These are phyloP conservation scores for Clarias magur DNA, from an alignment of 2,113 vertebrate species.

Conservation along the genomic window DNA sequence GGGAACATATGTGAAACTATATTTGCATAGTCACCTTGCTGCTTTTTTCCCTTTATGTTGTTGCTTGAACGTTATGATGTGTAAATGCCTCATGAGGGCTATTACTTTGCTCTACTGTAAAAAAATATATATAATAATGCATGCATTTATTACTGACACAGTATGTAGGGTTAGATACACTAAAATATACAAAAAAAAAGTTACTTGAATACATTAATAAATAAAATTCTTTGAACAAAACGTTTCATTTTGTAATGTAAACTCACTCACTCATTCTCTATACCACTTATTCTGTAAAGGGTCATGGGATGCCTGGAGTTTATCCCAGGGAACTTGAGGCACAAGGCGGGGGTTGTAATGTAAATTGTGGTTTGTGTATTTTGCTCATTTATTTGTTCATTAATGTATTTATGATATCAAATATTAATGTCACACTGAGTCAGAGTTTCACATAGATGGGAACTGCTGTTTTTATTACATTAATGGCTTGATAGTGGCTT, in stretches of 20 bases:
- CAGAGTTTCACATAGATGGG: not conserved
- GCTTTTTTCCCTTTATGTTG: not conserved
- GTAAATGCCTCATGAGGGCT: slow-evolving; percentile 21
- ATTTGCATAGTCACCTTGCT: slow-evolving; percentile 1
- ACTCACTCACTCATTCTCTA: no score
- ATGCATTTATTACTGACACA: slow-evolving; percentile 10
- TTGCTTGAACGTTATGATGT: not conserved
- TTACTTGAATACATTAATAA: not conserved
- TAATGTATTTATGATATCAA: not conserved
- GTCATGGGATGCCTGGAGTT: no score
- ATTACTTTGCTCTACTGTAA: not conserved
- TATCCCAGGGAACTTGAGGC: no score
- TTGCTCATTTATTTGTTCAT: not conserved
- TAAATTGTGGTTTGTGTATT: not conserved
- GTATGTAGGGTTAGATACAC: not conserved
- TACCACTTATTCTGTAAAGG: no score
- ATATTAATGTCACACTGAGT: not conserved
- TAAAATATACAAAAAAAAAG: not conserved
- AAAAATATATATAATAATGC: not conserved
- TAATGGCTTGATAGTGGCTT: not conserved
- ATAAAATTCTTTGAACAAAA: not conserved
- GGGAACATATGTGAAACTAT: not conserved
- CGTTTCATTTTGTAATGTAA: no score
- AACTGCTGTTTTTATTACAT: not conserved
- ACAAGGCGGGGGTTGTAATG: no score